Percentiles rank a stretch among this genome's conserved stretches.
Conservation (phyloP, 2,797 vertebrate genomes). For the Rhinatrema bivittatum region DNA sequence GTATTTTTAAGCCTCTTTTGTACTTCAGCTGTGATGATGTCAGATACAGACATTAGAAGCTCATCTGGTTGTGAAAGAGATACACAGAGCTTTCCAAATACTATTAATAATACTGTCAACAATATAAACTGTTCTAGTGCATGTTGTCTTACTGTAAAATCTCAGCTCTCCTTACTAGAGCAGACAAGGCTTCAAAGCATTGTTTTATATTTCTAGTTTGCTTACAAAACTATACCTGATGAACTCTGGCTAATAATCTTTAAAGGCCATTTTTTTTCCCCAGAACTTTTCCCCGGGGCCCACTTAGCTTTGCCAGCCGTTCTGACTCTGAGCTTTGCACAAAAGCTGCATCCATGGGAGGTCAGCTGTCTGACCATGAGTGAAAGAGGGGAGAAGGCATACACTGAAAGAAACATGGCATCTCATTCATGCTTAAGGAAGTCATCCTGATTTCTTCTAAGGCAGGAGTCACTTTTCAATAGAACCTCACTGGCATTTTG, state of each 20-base stretch:
- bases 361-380: constrained; percentile 3
- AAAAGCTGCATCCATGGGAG: constrained; percentile 7
- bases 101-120: too few species aligned
- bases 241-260: constrained; percentile 1
- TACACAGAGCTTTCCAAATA: too few species aligned
- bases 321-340: constrained; percentile 1
- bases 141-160: too few species aligned
- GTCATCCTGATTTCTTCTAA: constrained; percentile 1
- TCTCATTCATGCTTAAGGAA: constrained; percentile 3
- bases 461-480: not conserved
- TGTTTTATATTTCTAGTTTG: not conserved
- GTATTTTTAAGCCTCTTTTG: too few species aligned
- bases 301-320: constrained; percentile 6
- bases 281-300: constrained; percentile 4
- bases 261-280: not conserved
- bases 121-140: too few species aligned
- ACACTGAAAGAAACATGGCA: not conserved
- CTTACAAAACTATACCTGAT: not conserved
- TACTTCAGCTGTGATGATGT: too few species aligned
- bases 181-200: too few species aligned
- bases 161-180: too few species aligned
- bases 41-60: too few species aligned
- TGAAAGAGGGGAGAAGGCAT: not conserved
- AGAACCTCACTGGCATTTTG: not conserved
- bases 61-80: too few species aligned